phyloP scores from a whole-genome alignment of 2,113 vertebrate genomes.

The Propithecus coquereli region DNA sequence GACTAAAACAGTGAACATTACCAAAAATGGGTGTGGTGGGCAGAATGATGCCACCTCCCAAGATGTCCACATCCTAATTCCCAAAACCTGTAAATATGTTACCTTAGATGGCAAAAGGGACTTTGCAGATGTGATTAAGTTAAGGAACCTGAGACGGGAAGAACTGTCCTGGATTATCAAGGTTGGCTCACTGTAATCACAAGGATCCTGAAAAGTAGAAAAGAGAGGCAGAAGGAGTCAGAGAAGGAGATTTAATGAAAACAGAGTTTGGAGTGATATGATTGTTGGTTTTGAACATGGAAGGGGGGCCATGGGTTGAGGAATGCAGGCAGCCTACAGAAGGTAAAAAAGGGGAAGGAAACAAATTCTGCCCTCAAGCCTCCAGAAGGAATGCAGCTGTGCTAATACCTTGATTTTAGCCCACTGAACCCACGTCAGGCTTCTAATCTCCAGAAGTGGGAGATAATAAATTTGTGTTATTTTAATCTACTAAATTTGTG shows the following conservation, averaged over 20 bases:
- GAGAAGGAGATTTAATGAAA: background rate
- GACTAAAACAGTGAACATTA: background rate
- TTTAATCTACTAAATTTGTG: background rate
- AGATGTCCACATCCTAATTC: background rate
- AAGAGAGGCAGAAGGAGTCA: background rate
- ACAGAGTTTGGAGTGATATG: background rate
- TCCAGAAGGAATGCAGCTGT: background rate
- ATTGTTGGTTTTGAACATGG: background rate
- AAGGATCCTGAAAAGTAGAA: background rate
- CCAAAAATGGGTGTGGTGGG: background rate
- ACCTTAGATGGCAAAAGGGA: background rate
- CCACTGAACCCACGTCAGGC: background rate
- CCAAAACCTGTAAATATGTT: background rate
- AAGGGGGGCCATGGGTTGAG: background rate
- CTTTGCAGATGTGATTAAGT: background rate
- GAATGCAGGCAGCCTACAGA: background rate
- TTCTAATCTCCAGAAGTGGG: background rate
- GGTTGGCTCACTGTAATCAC: background rate
- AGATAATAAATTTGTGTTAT: background rate
- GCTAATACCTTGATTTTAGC: background rate
- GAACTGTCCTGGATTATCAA: background rate
- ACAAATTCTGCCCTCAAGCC: background rate
- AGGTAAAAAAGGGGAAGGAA: background rate
- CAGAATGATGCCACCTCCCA: background rate
- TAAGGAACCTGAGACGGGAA: background rate